These are phyloP conservation scores for Steinernema feltiae DNA, from an alignment of 1,140 invertebrate genomes.

Conservation along the genomic window DNA sequence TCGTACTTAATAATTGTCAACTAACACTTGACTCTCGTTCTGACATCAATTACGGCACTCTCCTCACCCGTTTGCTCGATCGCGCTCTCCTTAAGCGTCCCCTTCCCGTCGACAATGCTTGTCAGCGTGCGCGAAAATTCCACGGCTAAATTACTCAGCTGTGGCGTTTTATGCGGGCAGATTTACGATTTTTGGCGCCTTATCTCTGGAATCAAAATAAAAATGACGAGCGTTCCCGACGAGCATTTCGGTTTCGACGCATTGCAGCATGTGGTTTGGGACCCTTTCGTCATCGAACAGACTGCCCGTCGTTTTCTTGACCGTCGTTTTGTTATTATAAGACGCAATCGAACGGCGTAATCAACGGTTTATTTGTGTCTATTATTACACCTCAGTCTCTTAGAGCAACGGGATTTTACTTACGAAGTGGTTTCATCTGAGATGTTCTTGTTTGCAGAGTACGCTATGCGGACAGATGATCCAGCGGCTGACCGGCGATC, in stretches of 20 bases:
- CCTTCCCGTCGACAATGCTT: background rate
- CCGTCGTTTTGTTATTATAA: background rate
- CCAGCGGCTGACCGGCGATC: background rate
- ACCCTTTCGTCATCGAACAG: background rate
- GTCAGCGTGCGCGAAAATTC: background rate
- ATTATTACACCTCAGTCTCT: background rate
- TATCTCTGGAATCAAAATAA: constrained; percentile 9
- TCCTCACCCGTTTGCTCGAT: background rate
- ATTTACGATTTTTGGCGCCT: background rate
- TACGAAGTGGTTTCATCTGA: constrained; percentile 1
- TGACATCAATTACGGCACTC: constrained; percentile 9
- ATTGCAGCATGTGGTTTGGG: background rate
- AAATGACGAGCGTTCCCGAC: background rate
- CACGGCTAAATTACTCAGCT: constrained; percentile 1
- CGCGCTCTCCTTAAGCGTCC: background rate
- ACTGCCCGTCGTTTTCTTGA: background rate
- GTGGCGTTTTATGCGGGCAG: background rate
- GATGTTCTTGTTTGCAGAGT: background rate
- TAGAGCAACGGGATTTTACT: background rate
- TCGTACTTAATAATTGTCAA: background rate
- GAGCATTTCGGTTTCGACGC: background rate
- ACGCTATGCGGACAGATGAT: background rate
- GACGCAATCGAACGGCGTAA: background rate
- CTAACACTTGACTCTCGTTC: background rate
- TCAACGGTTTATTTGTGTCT: background rate